Conservation (phyloP, 2,888 invertebrate species). For the Eristalinus sepulchralis region DNA sequence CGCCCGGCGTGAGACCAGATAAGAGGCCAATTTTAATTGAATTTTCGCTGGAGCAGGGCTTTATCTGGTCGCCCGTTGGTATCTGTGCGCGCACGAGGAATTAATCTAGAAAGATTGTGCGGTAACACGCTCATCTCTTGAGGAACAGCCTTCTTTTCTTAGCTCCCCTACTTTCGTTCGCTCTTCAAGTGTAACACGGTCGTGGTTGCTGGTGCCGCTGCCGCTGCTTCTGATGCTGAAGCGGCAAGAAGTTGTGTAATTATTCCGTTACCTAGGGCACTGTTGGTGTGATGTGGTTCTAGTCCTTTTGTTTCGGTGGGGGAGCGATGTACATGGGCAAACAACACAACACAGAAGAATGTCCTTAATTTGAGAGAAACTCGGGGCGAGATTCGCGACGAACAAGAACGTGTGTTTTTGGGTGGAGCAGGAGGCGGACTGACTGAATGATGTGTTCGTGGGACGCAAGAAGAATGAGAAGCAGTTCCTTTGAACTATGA, state of each 20-base stretch:
- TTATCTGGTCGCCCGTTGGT: slow-evolving; percentile 30
- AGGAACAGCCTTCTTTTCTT: background rate
- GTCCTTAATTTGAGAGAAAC: background rate
- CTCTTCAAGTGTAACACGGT: background rate
- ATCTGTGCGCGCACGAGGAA: slow-evolving; percentile 15
- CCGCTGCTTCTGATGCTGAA: background rate
- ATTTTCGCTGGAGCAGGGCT: slow-evolving; percentile 37
- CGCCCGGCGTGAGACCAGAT: background rate
- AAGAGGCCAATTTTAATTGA: slow-evolving; percentile 41
- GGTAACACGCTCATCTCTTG: slow-evolving; percentile 32
- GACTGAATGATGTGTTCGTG: background rate
- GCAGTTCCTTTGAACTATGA: slow-evolving; percentile 10
- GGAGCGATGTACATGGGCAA: background rate
- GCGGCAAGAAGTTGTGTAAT: slow-evolving; percentile 22
- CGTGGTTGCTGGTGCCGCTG: background rate
- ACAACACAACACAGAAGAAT: slow-evolving; percentile 14
- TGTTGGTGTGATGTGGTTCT: background rate
- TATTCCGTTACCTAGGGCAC: slow-evolving; percentile 39
- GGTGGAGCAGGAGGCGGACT: background rate
- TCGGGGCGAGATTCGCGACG: background rate
- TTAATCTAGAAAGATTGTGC: slow-evolving; percentile 40
- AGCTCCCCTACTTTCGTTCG: background rate
- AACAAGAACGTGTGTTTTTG: background rate
- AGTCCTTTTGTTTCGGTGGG: background rate
- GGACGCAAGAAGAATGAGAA: background rate